Percentiles rank a stretch among this genome's conserved stretches.
phyloP scores from a whole-genome alignment of 2,797 vertebrate genomes.

The Notoglanidium macrostoma region DNA sequence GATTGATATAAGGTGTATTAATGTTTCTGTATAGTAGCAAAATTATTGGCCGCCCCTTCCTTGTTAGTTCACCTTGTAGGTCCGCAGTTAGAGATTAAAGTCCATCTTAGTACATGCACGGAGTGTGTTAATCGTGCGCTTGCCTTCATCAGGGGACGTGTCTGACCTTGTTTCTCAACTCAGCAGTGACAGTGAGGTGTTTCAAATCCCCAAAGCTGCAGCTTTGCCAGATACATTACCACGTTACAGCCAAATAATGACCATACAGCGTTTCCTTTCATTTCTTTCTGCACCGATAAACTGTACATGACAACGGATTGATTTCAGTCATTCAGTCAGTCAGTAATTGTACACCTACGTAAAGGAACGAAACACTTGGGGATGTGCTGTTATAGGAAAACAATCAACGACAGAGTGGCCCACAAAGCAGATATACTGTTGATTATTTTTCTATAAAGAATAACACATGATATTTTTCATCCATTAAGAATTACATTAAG shows the following conservation, averaged over 20 bases:
- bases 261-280: neutral
- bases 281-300: neutral
- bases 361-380: neutral
- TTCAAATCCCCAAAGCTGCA: neutral
- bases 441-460: neutral
- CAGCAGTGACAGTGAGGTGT: neutral
- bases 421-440: neutral
- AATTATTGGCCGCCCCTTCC: too few species aligned
- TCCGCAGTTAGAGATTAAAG: neutral
- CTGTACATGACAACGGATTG: neutral
- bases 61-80: neutral
- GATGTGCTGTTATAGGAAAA: neutral
- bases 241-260: neutral
- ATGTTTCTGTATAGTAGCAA: neutral
- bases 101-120: neutral
- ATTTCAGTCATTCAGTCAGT: neutral
- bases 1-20: neutral
- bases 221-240: neutral
- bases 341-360: neutral
- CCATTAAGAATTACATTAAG: neutral
- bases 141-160: neutral
- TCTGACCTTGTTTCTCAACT: neutral
- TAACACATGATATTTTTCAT: neutral
- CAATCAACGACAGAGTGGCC: neutral
- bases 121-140: neutral